A percentile compares a stretch with the other conserved stretches of the same genome.
phyloP scores from a whole-genome alignment of 2,888 invertebrate genomes.

The Ochropleura plecta region DNA sequence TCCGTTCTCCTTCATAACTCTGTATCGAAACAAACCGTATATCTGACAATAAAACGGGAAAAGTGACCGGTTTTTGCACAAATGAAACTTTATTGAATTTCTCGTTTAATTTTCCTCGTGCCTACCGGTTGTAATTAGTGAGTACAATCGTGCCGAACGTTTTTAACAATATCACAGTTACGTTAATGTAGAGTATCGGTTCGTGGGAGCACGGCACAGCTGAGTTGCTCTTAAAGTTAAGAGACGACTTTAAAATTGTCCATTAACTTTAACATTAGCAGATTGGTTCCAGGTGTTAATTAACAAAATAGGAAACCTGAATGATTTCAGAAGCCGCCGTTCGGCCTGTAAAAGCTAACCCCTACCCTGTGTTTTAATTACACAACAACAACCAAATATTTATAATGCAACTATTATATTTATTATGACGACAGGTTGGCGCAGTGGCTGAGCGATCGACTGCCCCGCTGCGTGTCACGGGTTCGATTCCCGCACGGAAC shows the following conservation, averaged over 20 bases:
- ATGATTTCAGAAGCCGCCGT: not conserved
- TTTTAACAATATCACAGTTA: constrained; percentile 43
- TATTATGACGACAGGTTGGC: too few species aligned
- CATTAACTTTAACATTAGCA: constrained; percentile 6
- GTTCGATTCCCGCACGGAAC: too few species aligned
- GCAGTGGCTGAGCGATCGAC: too few species aligned
- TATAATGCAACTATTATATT: constrained; percentile 12
- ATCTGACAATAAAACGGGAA: constrained; percentile 68
- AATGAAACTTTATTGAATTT: constrained; percentile 64
- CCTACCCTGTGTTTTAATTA: constrained; percentile 3
- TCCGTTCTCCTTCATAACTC: constrained; percentile 83
- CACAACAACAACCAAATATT: not conserved
- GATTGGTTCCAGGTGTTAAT: constrained; percentile 14
- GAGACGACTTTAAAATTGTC: not conserved
- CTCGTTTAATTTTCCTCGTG: constrained; percentile 40
- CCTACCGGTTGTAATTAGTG: constrained; percentile 49
- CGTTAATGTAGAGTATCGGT: constrained; percentile 25
- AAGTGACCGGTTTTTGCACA: constrained; percentile 60
- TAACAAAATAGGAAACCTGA: not conserved
- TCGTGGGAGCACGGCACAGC: constrained; percentile 13
- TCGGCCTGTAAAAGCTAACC: not conserved
- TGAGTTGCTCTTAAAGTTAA: constrained; percentile 31
- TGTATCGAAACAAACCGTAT: constrained; percentile 75
- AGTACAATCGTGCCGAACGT: constrained; percentile 41
- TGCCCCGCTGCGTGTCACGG: too few species aligned